phyloP scores from a whole-genome alignment of 2,113 vertebrate species.

The Craseonycteris thonglongyai region DNA sequence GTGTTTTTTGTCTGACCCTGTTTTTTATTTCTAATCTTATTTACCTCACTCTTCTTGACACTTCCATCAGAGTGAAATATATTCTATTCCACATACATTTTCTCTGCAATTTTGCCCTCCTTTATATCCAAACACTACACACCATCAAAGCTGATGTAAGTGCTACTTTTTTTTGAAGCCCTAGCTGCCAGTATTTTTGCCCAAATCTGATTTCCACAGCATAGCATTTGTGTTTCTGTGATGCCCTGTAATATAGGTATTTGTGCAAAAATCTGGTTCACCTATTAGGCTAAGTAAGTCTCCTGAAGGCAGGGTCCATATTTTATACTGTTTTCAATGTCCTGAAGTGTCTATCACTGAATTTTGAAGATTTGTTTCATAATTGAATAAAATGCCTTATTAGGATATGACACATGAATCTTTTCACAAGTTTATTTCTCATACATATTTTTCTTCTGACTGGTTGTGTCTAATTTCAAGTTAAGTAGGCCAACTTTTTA shows the following conservation, averaged over 20 bases:
- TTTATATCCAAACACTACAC: background rate
- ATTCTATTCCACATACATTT: background rate
- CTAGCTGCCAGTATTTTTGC: background rate
- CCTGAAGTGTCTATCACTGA: background rate
- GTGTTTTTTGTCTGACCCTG: background rate
- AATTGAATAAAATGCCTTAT: slow-evolving; percentile 32
- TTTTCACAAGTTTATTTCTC: slow-evolving; percentile 26
- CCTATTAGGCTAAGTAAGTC: background rate
- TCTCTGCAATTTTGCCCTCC: background rate
- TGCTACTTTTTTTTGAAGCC: background rate
- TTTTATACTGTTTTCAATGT: background rate
- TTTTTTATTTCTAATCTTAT: background rate
- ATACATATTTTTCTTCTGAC: background rate
- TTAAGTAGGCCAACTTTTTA: slow-evolving; percentile 73
- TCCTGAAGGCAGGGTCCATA: background rate
- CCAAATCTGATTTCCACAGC: background rate
- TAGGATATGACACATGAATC: background rate
- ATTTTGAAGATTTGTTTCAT: background rate
- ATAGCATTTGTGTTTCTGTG: background rate
- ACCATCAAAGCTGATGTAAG: background rate
- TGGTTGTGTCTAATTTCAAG: slow-evolving; percentile 63
- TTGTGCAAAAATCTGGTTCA: background rate
- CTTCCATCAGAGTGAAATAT: background rate
- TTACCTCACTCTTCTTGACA: background rate
- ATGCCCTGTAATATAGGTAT: background rate